Base-by-base conservation (phyloP, 30 jellyfish, hydroid and myxozoan species). In the Catostylus mosaicus region DNA sequence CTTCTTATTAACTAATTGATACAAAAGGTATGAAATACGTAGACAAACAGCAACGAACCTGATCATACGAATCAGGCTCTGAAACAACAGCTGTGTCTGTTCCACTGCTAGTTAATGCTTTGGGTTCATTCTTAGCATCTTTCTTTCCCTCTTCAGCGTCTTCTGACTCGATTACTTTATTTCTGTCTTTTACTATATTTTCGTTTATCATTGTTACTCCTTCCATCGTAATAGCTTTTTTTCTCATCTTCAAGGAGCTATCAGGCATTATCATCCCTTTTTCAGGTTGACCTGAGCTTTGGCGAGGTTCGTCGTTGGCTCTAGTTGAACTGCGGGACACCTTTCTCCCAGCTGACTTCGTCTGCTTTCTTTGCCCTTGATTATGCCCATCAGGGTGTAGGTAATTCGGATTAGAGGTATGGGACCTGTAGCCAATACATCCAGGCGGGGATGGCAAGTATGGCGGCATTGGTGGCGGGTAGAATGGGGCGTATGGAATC, bases 401-500 rank as follows among this genome's bases (percentile, higher is more conserved):
- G 37, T 59, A 24, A 59, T 16, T 16, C 71, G 24, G 9, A 59
- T 23, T 18, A 59, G 71, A 24, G 19, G 7, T 1, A 22, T 38
- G 35, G 7, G 88, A 69, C 78, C 59, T 60, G 67, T 32, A 61
- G 30, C 88, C 78, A 48, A 68, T 78, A 23, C 6, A 74, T 24
- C 75, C 88, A 31, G 30, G 30, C 4, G 88, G 69, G 22, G 79
- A 24, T 24, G 71, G 88, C 7, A 62, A 56, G 35, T 77, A 67
- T 35, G 83, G 65, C 12, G 82, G 75, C 36, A 59, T 59, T 2
- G 71, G 64, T 30, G 90, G 75, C 23, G 16, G 36, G 70, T 30
- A 80, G 38, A 67, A 79, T 1, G 90, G 80, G 27, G 75, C 62
- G 46, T 57, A 63, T 2, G 83, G 50, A 67, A 67, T 47, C 30